Percentiles rank a stretch among this genome's conserved stretches.
Conservation (phyloP, 2,797 vertebrate genomes). For the Nannoperca australis region DNA sequence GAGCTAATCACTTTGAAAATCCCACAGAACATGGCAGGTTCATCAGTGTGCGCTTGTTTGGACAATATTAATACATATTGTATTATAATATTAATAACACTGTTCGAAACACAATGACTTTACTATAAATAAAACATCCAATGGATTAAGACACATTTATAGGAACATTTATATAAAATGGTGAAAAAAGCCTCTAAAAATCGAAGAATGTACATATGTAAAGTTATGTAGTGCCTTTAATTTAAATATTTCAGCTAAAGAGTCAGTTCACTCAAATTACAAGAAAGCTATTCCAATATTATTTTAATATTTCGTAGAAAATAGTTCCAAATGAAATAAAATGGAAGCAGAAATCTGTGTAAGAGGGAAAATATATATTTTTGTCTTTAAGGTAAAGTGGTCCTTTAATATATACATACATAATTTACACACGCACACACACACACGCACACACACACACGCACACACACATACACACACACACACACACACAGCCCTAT, state of each 20-base stretch:
- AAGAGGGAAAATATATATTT: background rate
- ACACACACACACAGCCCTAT: background rate
- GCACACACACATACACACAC: background rate
- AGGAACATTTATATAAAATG: background rate
- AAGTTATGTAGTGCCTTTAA: background rate
- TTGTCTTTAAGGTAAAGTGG: constrained; percentile 32
- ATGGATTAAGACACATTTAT: background rate
- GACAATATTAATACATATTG: background rate
- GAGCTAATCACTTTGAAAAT: constrained; percentile 12
- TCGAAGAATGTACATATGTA: background rate
- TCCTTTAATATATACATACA: constrained; percentile 23
- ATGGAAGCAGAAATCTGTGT: background rate
- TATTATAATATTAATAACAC: background rate
- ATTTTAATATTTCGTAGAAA: background rate
- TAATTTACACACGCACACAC: background rate
- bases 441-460: background rate
- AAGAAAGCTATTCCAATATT: background rate
- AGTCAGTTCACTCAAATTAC: constrained; percentile 38
- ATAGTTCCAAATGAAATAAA: background rate
- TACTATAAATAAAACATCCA: constrained; percentile 3
- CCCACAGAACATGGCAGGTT: background rate
- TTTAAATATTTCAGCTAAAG: constrained; percentile 29
- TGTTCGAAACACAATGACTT: background rate
- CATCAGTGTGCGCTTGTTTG: background rate
- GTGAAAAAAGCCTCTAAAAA: background rate